These are phyloP conservation scores for Myripristis murdjan DNA, from an alignment of 2,797 vertebrate species.

Conservation along the genomic window DNA sequence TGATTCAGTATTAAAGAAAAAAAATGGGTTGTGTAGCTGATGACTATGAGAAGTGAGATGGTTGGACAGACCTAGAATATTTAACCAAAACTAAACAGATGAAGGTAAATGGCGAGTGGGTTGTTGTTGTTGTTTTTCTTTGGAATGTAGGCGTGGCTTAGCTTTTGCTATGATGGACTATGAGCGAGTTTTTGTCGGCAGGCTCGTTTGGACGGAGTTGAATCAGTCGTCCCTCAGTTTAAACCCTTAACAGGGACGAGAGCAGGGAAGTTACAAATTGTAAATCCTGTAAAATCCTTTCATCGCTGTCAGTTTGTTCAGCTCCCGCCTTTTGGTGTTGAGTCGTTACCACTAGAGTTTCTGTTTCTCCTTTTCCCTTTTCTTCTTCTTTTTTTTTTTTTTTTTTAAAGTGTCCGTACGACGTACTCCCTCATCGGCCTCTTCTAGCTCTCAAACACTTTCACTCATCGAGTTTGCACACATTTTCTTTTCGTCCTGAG, in stretches of 20 bases:
- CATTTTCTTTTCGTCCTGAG: slow-evolving; percentile 11
- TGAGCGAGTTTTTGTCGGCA: slow-evolving; percentile 6
- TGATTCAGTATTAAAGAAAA: background rate
- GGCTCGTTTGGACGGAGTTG: slow-evolving; percentile 5
- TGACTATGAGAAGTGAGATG: slow-evolving; percentile 34
- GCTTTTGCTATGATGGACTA: slow-evolving; percentile 4
- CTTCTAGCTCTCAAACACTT: slow-evolving; percentile 7
- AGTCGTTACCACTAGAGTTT: slow-evolving; percentile 23
- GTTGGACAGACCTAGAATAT: slow-evolving; percentile 14
- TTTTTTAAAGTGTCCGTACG: too few species aligned
- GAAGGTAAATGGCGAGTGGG: slow-evolving; percentile 22
- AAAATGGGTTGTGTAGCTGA: slow-evolving; percentile 9
- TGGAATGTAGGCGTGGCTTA: slow-evolving; percentile 18
- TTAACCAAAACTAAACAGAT: background rate
- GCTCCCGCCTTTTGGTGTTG: background rate
- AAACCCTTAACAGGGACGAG: background rate
- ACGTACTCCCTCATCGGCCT: slow-evolving; percentile 1
- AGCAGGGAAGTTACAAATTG: slow-evolving; percentile 1
- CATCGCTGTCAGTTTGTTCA: background rate
- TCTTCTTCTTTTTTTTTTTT: slow-evolving; percentile 6
- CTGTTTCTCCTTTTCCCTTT: background rate
- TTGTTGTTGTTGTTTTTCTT: background rate
- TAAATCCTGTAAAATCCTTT: background rate
- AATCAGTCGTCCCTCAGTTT: background rate
- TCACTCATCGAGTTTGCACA: slow-evolving; percentile 6